phyloP scores from a whole-genome alignment of 2,113 vertebrate species.

The Bettongia penicillata region DNA sequence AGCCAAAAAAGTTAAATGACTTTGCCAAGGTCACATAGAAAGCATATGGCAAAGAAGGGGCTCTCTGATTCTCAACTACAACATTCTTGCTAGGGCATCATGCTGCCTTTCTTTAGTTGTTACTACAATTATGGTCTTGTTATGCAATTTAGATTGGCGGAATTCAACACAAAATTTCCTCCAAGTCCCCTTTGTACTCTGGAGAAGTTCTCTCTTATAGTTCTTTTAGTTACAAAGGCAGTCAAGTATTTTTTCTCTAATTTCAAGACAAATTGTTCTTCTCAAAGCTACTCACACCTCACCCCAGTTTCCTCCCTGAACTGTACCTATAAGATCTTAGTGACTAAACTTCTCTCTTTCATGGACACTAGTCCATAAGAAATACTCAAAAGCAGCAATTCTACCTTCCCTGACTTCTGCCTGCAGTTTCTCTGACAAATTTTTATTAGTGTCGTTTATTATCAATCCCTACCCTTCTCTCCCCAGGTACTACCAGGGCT shows the following conservation, averaged over 20 bases:
- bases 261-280: not conserved
- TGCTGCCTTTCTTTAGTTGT: not conserved
- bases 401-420: not conserved
- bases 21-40: not conserved
- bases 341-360: not conserved
- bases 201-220: not conserved
- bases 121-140: not conserved
- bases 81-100: not conserved
- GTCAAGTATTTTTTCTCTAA: not conserved
- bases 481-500: not conserved
- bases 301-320: not conserved
- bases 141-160: not conserved
- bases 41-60: not conserved
- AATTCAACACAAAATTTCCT: not conserved
- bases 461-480: not conserved
- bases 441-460: not conserved
- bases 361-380: not conserved
- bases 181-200: not conserved
- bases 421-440: not conserved
- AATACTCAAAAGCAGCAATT: not conserved
- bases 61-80: not conserved
- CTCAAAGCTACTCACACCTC: not conserved
- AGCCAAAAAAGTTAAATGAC: not conserved
- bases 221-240: not conserved
- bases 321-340: not conserved